Evolutionary conservation across 2,797 vertebrate species (phyloP).

Genomic region (Peromyscus melanophrys): DNA sequence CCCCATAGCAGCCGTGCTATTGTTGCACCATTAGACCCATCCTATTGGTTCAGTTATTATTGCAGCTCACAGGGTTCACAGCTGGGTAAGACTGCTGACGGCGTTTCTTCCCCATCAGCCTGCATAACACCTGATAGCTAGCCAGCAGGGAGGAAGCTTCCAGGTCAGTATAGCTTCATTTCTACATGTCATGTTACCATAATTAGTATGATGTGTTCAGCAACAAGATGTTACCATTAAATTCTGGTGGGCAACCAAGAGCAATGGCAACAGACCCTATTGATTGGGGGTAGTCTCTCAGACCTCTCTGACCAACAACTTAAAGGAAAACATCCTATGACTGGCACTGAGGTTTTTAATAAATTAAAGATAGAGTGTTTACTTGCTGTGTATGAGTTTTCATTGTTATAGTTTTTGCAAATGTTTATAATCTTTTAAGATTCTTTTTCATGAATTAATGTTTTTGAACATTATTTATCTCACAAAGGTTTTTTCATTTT

Average conservation of each 20-base stretch:
- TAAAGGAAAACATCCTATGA: not conserved
- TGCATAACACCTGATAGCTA: not conserved
- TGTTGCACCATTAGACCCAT: not conserved
- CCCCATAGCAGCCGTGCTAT: too few species aligned
- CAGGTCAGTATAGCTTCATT: not conserved
- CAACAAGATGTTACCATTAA: not conserved
- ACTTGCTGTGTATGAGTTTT: not conserved
- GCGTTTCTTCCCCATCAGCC: not conserved
- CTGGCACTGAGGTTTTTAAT: not conserved
- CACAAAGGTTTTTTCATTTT: not conserved
- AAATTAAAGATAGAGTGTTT: not conserved
- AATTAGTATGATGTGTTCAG: not conserved
- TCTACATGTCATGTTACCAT: not conserved
- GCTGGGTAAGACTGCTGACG: not conserved
- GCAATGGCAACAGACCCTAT: not conserved
- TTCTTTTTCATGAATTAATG: slow-evolving; percentile 8
- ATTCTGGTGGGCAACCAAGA: not conserved
- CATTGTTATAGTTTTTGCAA: slow-evolving; percentile 21
- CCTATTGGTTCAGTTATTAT: too few species aligned
- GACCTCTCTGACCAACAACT: not conserved
- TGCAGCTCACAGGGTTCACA: too few species aligned
- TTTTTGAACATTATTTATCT: slow-evolving; percentile 19
- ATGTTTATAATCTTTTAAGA: slow-evolving; percentile 12
- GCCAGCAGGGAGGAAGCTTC: not conserved
- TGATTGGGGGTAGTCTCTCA: not conserved